phyloP scores from a whole-genome alignment of 2,113 vertebrate species.

The Gorsachius goisagi region DNA sequence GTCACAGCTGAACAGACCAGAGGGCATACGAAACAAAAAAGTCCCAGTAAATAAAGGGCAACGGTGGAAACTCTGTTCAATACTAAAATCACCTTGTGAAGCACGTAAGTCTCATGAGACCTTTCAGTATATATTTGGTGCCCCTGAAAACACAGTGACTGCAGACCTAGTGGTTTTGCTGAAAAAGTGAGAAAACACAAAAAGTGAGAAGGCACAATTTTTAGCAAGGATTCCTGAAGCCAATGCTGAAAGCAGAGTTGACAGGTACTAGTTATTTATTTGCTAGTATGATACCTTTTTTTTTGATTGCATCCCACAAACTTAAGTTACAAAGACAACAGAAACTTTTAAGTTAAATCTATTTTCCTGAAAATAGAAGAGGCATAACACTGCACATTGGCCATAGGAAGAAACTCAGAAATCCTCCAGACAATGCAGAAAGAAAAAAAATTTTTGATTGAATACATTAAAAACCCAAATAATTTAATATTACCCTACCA shows the following conservation, averaged over 20 bases:
- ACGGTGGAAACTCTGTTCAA: background rate
- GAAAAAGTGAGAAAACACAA: background rate
- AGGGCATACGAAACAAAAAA: background rate
- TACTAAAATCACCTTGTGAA: background rate
- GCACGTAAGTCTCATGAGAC: accelerated
- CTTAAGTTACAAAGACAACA: background rate
- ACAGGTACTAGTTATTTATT: background rate
- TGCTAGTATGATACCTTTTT: background rate
- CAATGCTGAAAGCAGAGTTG: background rate
- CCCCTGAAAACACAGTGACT: background rate
- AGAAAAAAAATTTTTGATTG: background rate
- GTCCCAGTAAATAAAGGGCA: background rate
- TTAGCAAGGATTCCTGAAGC: background rate
- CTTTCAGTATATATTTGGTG: background rate
- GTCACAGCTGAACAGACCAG: background rate
- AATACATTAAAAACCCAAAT: background rate
- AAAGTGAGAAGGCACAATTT: background rate
- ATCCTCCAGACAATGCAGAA: background rate
- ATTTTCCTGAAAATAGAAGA: background rate
- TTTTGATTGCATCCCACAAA: background rate
- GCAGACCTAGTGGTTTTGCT: background rate
- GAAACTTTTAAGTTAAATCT: background rate
- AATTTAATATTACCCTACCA: background rate
- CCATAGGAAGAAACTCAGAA: background rate
- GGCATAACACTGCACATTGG: background rate